Evolutionary conservation across 2,113 vertebrate genomes (phyloP).

Genomic region (Halcyon malimbica): DNA sequence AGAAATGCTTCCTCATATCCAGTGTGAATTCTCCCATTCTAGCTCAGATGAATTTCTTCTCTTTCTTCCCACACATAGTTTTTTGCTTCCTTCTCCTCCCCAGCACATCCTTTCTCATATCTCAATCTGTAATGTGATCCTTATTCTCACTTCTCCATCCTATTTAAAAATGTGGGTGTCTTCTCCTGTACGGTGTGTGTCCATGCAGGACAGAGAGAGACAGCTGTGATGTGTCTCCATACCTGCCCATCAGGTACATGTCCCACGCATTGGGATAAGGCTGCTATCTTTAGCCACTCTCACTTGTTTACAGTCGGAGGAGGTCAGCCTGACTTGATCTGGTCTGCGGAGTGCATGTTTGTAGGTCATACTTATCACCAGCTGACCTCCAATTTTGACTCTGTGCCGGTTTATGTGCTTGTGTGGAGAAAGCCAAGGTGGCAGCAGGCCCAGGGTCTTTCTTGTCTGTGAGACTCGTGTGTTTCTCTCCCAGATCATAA

Average conservation of each 20-base stretch:
- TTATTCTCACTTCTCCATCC: not conserved
- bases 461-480: not conserved
- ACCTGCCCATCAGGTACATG: rapidly evolving
- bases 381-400: not conserved
- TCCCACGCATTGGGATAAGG: not conserved
- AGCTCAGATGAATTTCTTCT: not conserved
- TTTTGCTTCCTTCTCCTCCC: not conserved
- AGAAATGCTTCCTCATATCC: no score
- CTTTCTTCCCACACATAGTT: rapidly evolving
- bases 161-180: not conserved
- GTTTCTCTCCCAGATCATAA: conserved; percentile 76
- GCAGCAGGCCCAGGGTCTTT: not conserved
- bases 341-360: not conserved
- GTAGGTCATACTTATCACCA: not conserved
- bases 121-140: not conserved
- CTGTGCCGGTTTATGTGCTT: rapidly evolving
- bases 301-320: not conserved
- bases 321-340: not conserved
- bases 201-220: rapidly evolving
- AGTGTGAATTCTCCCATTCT: not conserved
- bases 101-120: not conserved
- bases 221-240: rapidly evolving
- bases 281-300: not conserved
- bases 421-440: not conserved
- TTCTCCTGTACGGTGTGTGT: not conserved